These are phyloP conservation scores for Rotaria magnacalcarata DNA, from an alignment of 2,888 invertebrate species.

Conservation along the genomic window DNA sequence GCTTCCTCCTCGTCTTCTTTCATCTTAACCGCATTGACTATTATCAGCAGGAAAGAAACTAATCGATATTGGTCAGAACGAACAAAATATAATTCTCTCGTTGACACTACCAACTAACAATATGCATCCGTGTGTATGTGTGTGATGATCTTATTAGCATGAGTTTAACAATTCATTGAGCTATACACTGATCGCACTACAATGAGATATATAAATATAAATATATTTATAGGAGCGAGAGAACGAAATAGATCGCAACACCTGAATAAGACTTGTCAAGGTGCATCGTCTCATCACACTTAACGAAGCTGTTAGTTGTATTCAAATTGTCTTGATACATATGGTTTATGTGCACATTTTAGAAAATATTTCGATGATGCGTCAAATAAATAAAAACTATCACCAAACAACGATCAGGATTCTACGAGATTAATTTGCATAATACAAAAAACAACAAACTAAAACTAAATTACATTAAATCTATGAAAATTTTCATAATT, in stretches of 20 bases:
- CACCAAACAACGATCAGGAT: not conserved
- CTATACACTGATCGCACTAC: conserved; percentile 9
- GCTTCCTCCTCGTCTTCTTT: not conserved
- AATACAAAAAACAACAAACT: no score
- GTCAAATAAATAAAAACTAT: not conserved
- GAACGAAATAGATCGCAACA: not conserved
- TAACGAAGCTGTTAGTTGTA: conserved; percentile 5
- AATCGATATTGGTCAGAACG: conserved; percentile 5
- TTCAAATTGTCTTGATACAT: conserved; percentile 17
- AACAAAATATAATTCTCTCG: not conserved
- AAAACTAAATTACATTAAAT: no score
- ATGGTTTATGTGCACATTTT: conserved; percentile 12
- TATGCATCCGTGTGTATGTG: not conserved
- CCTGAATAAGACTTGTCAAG: conserved; percentile 20
- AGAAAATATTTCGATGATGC: not conserved
- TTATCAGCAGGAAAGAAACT: conserved; percentile 29
- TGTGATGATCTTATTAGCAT: conserved; percentile 29
- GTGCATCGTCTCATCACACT: conserved; percentile 24
- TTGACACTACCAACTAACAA: not conserved
- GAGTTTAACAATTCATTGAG: conserved; percentile 13
- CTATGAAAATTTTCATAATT: no score
- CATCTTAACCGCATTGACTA: conserved; percentile 13
- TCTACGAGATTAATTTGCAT: not conserved
- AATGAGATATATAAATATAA: not conserved
- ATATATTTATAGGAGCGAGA: not conserved